Conservation (phyloP, 2,113 vertebrate genomes). For the Sinosuthora webbiana region DNA sequence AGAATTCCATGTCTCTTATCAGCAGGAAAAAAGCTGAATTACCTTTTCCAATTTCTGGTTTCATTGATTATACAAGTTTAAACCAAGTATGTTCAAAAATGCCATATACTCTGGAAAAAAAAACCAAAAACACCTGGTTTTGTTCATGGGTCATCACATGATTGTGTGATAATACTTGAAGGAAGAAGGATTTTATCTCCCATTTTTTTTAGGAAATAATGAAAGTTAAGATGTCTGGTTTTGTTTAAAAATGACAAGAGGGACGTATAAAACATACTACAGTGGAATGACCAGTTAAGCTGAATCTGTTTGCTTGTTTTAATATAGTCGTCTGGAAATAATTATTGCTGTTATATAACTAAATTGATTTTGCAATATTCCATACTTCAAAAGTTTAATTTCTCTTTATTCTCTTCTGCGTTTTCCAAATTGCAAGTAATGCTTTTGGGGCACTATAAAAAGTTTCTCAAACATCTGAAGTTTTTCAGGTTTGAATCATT, state of each 20-base stretch:
- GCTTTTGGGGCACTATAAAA: not conserved
- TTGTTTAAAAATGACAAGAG: not conserved
- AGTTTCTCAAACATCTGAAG: not conserved
- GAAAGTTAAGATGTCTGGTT: not conserved
- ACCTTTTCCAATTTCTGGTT: not conserved
- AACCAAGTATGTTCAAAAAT: not conserved
- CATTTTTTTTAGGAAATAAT: not conserved
- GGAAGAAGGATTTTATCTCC: not conserved
- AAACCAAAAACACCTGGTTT: not conserved
- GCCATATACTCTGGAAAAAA: not conserved
- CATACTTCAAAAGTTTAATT: not conserved
- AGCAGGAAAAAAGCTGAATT: not conserved
- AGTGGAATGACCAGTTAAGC: not conserved
- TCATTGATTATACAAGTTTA: not conserved
- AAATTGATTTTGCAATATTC: not conserved
- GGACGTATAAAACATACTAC: not conserved
- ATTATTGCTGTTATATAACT: not conserved
- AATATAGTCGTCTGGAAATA: not conserved
- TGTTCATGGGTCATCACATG: not conserved
- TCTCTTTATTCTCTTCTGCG: not conserved
- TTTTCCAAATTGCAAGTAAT: not conserved
- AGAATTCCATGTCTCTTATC: not conserved
- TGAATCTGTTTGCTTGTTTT: not conserved
- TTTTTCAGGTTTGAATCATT: not conserved
- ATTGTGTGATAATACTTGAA: not conserved